phyloP scores from a whole-genome alignment of 2,113 vertebrate genomes.

The Gadus chalcogrammus region DNA sequence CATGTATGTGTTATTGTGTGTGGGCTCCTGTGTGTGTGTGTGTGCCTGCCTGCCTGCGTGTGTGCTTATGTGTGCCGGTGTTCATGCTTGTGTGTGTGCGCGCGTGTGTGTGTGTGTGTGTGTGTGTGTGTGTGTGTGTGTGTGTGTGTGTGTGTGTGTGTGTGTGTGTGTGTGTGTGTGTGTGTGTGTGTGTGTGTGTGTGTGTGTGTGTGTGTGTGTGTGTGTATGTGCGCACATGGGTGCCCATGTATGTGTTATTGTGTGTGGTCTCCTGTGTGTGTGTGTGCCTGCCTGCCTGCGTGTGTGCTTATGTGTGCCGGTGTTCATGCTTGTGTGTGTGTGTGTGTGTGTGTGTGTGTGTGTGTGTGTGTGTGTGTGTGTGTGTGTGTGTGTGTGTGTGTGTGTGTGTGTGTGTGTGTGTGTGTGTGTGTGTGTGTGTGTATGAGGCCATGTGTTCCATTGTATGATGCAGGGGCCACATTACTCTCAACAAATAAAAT shows the following conservation, averaged over 20 bases:
- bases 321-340: constrained; percentile 19
- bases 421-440: constrained; percentile 14
- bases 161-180: no score
- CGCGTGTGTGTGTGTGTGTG: constrained; percentile 1
- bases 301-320: constrained; percentile 49
- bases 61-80: no score
- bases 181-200: neutral
- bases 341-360: constrained; percentile 1
- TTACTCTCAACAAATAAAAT: constrained; percentile 59
- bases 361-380: no score
- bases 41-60: constrained; percentile 8
- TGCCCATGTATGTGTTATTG: no score
- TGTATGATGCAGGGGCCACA: constrained; percentile 54
- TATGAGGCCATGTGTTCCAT: constrained; percentile 56
- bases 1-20: no score
- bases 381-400: neutral
- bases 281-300: neutral
- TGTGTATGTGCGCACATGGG: no score
- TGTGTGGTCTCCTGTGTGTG: no score
- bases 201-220: no score
- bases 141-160: constrained; percentile 11
- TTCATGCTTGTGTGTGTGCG: neutral
- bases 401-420: constrained; percentile 10
- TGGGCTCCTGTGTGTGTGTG: no score
- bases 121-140: constrained; percentile 11